Base-by-base conservation (phyloP, 1,140 invertebrate genomes). In the Aricia agestis region DNA sequence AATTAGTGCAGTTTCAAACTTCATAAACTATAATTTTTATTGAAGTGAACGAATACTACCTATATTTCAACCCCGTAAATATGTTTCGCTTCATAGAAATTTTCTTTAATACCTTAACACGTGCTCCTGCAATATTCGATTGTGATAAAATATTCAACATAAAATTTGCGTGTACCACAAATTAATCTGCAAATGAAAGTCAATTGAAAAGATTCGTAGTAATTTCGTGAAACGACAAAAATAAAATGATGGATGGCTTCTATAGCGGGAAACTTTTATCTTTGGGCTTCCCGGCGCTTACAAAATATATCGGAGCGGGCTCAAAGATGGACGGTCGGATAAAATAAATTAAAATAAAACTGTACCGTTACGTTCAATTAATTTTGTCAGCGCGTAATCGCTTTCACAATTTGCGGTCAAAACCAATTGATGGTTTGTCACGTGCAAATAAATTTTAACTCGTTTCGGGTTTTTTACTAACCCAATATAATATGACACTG, bases 1-100 rank as follows among this genome's bases (percentile, higher is more conserved):
- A 86, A 83, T 85, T 86, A 83, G 84, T 74, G 81, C 77, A 72
- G 68, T 11, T 61, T 36, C 41, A 69, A 69, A 18, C 59, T 25
- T 63, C 59, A 63, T 36, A 69, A 41, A 61, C 31, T 69, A 17
- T 69, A 65, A 70, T 59, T 69, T 73, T 59, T 66, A 15, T 66
- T 70, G n/a, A 36, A 61, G 19, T 11, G 68, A 42, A 63, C n/a
- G 67, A 36, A 42, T 4, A 42, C 41, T 42, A n/a, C n/a, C 11
- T 42, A 11, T 42, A 42, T 42, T 42, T 42, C 41, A 9, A 11
- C 41, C 6, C 11, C 6, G 41, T 42, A 9, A 42, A 42, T 42
- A 6, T 42, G 41, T 25, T 36, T 36, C 36, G 6, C 1, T 36
- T 36, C 9, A 36, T 36, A 36, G 6, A 7, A 36, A 36, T 36